Evolutionary conservation across 2,888 invertebrate species (phyloP), one percentile per base, ranked within the genome.

Genomic region (Pristionchus entomophagus): DNA sequence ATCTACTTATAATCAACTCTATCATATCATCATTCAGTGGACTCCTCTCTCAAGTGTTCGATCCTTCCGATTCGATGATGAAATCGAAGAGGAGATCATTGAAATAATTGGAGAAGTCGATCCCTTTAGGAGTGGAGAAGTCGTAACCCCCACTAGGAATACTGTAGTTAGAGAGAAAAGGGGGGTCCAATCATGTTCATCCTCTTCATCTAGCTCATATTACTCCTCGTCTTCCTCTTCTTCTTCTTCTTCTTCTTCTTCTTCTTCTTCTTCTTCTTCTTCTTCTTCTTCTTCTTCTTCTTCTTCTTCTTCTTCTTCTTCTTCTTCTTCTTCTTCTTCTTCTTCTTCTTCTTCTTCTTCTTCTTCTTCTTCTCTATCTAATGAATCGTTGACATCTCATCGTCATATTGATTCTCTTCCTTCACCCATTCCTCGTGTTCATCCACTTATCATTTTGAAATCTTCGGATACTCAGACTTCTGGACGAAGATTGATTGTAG

Each of bases 31-130:
- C 3, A 6, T 77, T 38, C 45, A 78, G 78, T 26, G 22, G 49
- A 49, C 78, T 49, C 51, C 78, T 29, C 51, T 49, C 29, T 78
- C 78, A 17, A 82, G 82, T 82, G 38, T 49, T 35, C 38, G 26
- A n/a, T 82, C 82, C 12, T 82, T 82, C 29, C 56, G 14, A 82
- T 82, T 82, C 26, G 82, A 56, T 22, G 56, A 82, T 56, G 56
- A 82, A 53, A 29, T 35, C 14, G 82, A 82, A 59, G 82, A 82
- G 49, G 62, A 83, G 26, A 83, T 62, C 12, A 45, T n/a, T 45
- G 41, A 83, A 45, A 83, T 62, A 26, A 29, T 62, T 10, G 83
- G 35, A 41, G 62, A 83, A 49, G 26, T 10, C 19, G 45, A 41
- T 62, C 29, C 22, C 22, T 1, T 17, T n/a, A n/a, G 41, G 6